Evolutionary conservation across 2,888 invertebrate species (phyloP), one percentile per base, ranked within the genome.

Genomic region (Drosophila emarginata): DNA sequence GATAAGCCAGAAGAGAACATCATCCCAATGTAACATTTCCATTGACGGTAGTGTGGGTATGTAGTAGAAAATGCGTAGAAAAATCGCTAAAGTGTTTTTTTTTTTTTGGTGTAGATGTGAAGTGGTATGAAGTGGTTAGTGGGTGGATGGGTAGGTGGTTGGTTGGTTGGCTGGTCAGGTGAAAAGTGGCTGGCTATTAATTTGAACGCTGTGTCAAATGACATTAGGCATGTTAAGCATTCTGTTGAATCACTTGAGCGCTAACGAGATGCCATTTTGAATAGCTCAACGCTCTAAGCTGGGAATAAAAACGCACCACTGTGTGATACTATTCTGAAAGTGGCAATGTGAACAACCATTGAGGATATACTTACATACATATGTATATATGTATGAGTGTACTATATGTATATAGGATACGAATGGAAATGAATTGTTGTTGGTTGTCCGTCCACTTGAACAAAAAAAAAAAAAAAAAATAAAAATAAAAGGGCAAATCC

Each of bases 151-250:
- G 5, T 39, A 14, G 45, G 39, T 57, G 28, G 14, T 14, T 9
- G 28, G 37, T 39, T 23, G 67, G 64, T 37, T 56, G 64, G 67
- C 45, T 80, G 87, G 82, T 79, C 82, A 82, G 82, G 82, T 82
- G 82, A 82, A 87, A 82, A 82, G 87, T 82, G 85, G 79, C 69
- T 71, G 78, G 82, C 82, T 87, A 82, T 82, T 82, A 82, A 87
- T 82, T 87, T 81, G 81, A 84, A 76, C 70, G 79, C 81, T 84
- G 79, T 62, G 82, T 75, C 79, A 82, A 87, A 87, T 81, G 87
- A 81, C 82, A 87, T 84, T 87, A 84, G 87, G 82, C 77, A 87
- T 82, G 87, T 87, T 84, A 81, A 87, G 80, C 87, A 81, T 81
- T 81, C 80, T 81, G 87, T 81, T 81, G 80, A 81, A 81, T 81